A percentile compares a stretch with the other conserved stretches of the same genome.
Conservation (phyloP, 2,888 invertebrate species). For the Euspilapteryx auroguttella region DNA sequence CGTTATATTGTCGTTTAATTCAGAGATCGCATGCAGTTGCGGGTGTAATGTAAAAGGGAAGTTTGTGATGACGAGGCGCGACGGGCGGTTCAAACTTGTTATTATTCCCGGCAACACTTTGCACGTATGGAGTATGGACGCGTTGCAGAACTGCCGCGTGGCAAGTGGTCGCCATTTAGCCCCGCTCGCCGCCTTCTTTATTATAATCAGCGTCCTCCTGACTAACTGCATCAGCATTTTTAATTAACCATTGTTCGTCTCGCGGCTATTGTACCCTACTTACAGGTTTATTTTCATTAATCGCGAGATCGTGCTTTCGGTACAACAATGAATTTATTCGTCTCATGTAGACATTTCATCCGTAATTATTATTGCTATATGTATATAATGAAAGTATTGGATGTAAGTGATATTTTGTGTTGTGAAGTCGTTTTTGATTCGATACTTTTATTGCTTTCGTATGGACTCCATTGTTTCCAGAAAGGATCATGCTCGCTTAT, state of each 20-base stretch:
- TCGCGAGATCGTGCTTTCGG: constrained; percentile 9
- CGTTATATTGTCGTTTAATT: constrained; percentile 16
- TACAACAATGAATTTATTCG: constrained; percentile 18
- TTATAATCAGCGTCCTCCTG: background rate
- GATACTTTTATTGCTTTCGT: constrained; percentile 36
- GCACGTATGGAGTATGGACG: no score
- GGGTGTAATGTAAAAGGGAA: constrained; percentile 17
- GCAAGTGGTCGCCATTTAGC: background rate
- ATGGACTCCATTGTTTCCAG: constrained; percentile 29
- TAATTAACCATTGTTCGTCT: constrained; percentile 36
- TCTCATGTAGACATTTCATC: constrained; percentile 20
- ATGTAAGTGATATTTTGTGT: constrained; percentile 24
- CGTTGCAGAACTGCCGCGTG: no score
- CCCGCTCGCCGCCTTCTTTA: background rate
- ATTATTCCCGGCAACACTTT: constrained; percentile 2
- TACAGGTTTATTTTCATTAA: constrained; percentile 11
- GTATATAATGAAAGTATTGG: no score
- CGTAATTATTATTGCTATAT: no score
- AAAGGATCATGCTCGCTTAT: constrained; percentile 6
- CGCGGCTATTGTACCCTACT: constrained; percentile 12
- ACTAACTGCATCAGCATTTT: constrained; percentile 12
- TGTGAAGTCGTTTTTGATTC: constrained; percentile 19
- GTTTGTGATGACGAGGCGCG: constrained; percentile 11
- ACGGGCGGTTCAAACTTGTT: constrained; percentile 3
- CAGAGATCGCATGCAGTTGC: constrained; percentile 17